Percentiles rank a stretch among this genome's conserved stretches.
Evolutionary conservation across 2,888 invertebrate genomes (phyloP).

Genomic region (Lymantria monacha): DNA sequence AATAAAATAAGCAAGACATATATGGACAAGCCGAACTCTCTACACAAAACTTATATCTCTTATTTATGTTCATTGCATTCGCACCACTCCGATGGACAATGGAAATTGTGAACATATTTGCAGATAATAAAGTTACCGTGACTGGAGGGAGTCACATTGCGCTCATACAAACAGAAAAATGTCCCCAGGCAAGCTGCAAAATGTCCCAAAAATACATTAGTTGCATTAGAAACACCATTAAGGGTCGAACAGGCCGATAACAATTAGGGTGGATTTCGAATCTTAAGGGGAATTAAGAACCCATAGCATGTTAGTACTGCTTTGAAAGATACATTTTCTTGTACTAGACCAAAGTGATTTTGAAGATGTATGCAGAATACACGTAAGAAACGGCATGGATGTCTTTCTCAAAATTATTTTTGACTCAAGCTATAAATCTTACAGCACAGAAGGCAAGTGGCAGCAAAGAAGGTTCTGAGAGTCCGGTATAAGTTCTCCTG

Average conservation of each 20-base stretch:
- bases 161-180: constrained; percentile 77
- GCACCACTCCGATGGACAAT: constrained; percentile 70
- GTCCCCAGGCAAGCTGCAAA: constrained; percentile 79
- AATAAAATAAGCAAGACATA: constrained; percentile 46
- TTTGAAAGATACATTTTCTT: constrained; percentile 46
- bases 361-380: neutral
- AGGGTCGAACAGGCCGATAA: constrained; percentile 73
- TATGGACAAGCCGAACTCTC: constrained; percentile 39
- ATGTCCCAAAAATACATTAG: constrained; percentile 82
- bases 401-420: no score
- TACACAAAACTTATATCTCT: constrained; percentile 52
- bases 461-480: no score
- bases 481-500: no score
- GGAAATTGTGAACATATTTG: constrained; percentile 80
- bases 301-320: constrained; percentile 67
- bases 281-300: constrained; percentile 77
- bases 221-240: constrained; percentile 79
- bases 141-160: constrained; percentile 61
- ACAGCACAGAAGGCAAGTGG: no score
- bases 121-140: constrained; percentile 77
- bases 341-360: neutral
- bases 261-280: constrained; percentile 78
- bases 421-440: no score
- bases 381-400: no score
- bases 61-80: constrained; percentile 75